phyloP scores from a whole-genome alignment of 53 echinoderm and acorn worm genomes.

The Echinarachnius parma region DNA sequence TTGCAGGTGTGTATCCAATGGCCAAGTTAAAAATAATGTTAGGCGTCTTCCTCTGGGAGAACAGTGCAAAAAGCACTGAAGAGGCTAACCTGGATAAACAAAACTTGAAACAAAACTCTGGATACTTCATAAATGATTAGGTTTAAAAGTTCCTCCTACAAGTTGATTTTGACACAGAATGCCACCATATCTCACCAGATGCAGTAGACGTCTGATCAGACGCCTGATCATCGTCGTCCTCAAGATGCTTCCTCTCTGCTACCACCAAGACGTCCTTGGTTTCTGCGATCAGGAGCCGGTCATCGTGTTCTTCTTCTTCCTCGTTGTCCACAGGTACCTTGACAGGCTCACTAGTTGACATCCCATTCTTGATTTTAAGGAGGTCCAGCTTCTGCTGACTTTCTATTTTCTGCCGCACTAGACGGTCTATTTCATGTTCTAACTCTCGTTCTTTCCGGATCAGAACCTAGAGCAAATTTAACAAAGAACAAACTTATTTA shows the following conservation, averaged over 20 bases:
- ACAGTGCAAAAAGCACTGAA: too few relatives aligned
- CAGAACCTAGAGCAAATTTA: slow-evolving; percentile 52
- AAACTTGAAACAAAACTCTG: too few relatives aligned
- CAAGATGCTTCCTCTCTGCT: slow-evolving; percentile 46
- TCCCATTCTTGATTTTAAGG: slow-evolving; percentile 45
- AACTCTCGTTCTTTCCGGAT: slow-evolving; percentile 66
- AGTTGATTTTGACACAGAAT: too few relatives aligned
- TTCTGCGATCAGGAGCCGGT: slow-evolving; percentile 23
- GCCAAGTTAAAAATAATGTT: too few relatives aligned
- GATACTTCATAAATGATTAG: too few relatives aligned
- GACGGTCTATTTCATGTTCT: slow-evolving; percentile 58
- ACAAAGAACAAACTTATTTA: too few relatives aligned
- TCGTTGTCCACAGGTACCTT: slow-evolving; percentile 36
- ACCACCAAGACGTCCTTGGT: slow-evolving; percentile 15
- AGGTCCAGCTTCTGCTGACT: slow-evolving; percentile 49
- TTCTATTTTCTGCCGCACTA: slow-evolving; percentile 60
- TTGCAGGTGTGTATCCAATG: too few relatives aligned
- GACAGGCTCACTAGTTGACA: slow-evolving; percentile 57
- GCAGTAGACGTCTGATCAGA: slow-evolving; percentile 84
- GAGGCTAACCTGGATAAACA: too few relatives aligned
- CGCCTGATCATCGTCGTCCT: slow-evolving; percentile 55
- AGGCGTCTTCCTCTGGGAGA: too few relatives aligned
- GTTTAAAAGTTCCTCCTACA: too few relatives aligned
- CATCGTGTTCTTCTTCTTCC: slow-evolving; percentile 41
- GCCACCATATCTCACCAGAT: slow-evolving; percentile 49